Percentiles rank a stretch among this genome's conserved stretches.
phyloP scores from a whole-genome alignment of 2,113 vertebrate genomes.

The Hemiprocne comata region DNA sequence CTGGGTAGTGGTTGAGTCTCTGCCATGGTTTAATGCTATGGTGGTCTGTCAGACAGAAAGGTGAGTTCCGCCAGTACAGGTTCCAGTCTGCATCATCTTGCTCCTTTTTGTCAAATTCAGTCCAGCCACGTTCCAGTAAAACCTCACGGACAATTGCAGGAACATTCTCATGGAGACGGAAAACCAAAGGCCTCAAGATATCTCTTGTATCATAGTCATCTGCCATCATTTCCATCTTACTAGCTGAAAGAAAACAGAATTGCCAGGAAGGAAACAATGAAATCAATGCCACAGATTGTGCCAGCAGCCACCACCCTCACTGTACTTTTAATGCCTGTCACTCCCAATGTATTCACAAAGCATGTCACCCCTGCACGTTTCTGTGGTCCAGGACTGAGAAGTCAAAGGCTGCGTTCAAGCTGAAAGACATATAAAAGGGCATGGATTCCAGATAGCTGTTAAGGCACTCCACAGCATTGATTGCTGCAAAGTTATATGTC shows the following conservation, averaged over 20 bases:
- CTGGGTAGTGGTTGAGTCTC: slow-evolving; percentile 84
- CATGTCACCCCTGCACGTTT: neutral
- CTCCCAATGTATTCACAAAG: neutral
- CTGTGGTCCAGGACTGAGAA: neutral
- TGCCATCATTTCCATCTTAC: neutral
- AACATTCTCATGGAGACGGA: slow-evolving; percentile 72
- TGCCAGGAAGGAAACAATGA: neutral
- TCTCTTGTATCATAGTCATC: neutral
- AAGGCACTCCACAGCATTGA: neutral
- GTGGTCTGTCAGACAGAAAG: slow-evolving; percentile 73
- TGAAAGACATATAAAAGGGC: neutral
- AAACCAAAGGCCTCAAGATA: slow-evolving; percentile 63
- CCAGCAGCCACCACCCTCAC: neutral
- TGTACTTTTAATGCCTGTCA: neutral
- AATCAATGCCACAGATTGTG: neutral
- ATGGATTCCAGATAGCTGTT: neutral
- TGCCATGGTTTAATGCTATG: slow-evolving; percentile 79
- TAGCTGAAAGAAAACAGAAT: neutral
- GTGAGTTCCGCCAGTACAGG: slow-evolving; percentile 77
- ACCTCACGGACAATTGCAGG: slow-evolving; percentile 79
- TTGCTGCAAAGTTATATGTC: neutral
- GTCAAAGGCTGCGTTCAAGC: neutral
- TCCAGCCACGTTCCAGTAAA: slow-evolving; percentile 82
- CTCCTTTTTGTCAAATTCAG: slow-evolving; percentile 67
- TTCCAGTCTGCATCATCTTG: slow-evolving; percentile 78